A percentile compares a stretch with the other conserved stretches of the same genome.
These are phyloP conservation scores for Iphiclides podalirius DNA, from an alignment of 2,888 invertebrate genomes.

Conservation along the genomic window DNA sequence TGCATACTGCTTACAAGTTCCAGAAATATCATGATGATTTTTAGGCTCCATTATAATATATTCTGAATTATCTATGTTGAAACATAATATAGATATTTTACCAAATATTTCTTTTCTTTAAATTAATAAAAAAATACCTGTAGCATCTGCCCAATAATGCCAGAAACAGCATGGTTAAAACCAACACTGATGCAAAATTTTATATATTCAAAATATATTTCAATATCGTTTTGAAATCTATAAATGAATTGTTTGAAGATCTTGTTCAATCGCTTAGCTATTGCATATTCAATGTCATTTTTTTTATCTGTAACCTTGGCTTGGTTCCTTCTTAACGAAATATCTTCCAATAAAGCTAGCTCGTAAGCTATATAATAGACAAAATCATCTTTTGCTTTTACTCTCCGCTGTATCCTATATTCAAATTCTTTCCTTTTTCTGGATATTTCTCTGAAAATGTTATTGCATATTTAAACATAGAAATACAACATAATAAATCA, in stretches of 20 bases:
- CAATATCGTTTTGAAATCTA: conserved; percentile 85
- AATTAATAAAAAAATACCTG: conserved; percentile 73
- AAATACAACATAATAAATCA: neutral
- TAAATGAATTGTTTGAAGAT: conserved; percentile 86
- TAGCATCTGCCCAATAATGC: conserved; percentile 81
- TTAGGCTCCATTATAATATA: too few species aligned
- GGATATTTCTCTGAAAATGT: conserved; percentile 80
- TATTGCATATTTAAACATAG: neutral
- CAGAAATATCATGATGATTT: too few species aligned
- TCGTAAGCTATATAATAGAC: conserved; percentile 86
- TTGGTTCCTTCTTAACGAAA: conserved; percentile 81
- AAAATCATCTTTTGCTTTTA: conserved; percentile 85
- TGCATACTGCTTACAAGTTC: too few species aligned
- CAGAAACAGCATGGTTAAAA: conserved; percentile 75
- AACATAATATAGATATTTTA: too few species aligned
- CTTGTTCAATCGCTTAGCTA: conserved; percentile 85
- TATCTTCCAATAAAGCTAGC: conserved; percentile 82
- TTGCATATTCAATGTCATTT: conserved; percentile 83
- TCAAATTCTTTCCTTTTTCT: conserved; percentile 86
- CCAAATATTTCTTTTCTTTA: too few species aligned
- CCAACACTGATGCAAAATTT: conserved; percentile 87
- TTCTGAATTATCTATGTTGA: too few species aligned
- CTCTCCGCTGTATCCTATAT: conserved; percentile 84
- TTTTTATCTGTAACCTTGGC: conserved; percentile 80
- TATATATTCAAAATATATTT: conserved; percentile 88